Conservation (phyloP, 2,888 invertebrate species). For the Lasius fuliginosus region DNA sequence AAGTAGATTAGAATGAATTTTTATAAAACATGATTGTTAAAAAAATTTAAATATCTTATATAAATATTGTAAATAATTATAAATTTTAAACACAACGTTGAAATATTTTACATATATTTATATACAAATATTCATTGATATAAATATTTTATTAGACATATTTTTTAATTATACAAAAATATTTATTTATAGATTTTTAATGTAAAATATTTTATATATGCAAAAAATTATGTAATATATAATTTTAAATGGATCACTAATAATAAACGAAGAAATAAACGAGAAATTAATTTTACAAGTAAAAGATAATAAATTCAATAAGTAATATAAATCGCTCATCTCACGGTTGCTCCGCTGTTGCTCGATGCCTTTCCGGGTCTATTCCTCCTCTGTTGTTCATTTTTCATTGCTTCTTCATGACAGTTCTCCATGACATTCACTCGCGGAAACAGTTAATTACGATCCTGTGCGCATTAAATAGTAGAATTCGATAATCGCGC, state of each 20-base stretch:
- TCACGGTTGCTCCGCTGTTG: not conserved
- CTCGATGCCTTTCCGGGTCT: not conserved
- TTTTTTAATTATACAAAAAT: not conserved
- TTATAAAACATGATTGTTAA: not conserved
- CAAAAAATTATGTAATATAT: not conserved
- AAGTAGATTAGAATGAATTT: not conserved
- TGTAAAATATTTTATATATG: not conserved
- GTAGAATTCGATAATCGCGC: not conserved
- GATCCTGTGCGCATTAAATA: not conserved
- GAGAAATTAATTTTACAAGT: not conserved
- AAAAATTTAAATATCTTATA: not conserved
- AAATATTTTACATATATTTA: not conserved
- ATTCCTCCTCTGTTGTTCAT: not conserved
- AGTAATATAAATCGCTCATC: not conserved
- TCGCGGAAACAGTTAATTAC: not conserved
- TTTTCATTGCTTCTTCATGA: not conserved
- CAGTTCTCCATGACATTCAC: not conserved
- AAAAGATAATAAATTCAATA: not conserved
- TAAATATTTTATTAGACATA: not conserved
- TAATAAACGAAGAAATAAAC: not conserved
- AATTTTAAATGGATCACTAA: not conserved
- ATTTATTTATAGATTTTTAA: not conserved
- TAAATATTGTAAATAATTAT: not conserved
- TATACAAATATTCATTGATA: not conserved
- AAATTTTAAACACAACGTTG: not conserved